Percentiles rank a stretch among this genome's conserved stretches.
phyloP scores from a whole-genome alignment of 2,113 vertebrate species.

The Procavia capensis region DNA sequence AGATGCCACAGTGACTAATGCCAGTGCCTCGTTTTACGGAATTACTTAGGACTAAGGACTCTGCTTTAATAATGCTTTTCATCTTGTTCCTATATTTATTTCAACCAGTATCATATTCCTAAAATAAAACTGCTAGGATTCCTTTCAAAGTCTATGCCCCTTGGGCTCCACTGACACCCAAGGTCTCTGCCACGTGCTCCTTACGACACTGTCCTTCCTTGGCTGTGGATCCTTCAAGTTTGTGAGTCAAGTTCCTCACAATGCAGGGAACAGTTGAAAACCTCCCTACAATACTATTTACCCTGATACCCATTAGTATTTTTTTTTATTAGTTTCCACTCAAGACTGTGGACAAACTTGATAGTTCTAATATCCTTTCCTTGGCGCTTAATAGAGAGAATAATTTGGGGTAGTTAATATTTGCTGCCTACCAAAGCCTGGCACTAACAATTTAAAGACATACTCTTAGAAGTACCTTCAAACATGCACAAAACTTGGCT shows the following conservation, averaged over 20 bases:
- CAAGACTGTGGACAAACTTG: background rate
- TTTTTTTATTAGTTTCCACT: background rate
- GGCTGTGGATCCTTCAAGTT: background rate
- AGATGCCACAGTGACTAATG: background rate
- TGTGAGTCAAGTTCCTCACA: background rate
- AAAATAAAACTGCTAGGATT: background rate
- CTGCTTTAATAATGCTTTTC: background rate
- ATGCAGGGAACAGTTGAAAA: background rate
- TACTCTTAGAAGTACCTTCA: background rate
- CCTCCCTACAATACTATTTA: rapidly evolving
- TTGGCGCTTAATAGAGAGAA: background rate
- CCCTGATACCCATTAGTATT: background rate
- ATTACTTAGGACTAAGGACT: background rate
- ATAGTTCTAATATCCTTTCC: background rate
- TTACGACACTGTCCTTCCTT: background rate
- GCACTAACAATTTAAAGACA: background rate
- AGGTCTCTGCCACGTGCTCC: background rate
- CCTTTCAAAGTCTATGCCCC: background rate
- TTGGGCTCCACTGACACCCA: background rate
- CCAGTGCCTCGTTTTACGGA: background rate
- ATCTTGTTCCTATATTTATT: background rate
- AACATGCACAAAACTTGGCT: background rate
- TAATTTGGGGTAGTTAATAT: background rate
- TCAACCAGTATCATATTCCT: background rate
- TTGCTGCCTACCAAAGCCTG: background rate